Percentiles rank a stretch among this genome's conserved stretches.
These are phyloP conservation scores for Cephus sareptanus DNA, from an alignment of 2,888 invertebrate genomes.

Conservation along the genomic window DNA sequence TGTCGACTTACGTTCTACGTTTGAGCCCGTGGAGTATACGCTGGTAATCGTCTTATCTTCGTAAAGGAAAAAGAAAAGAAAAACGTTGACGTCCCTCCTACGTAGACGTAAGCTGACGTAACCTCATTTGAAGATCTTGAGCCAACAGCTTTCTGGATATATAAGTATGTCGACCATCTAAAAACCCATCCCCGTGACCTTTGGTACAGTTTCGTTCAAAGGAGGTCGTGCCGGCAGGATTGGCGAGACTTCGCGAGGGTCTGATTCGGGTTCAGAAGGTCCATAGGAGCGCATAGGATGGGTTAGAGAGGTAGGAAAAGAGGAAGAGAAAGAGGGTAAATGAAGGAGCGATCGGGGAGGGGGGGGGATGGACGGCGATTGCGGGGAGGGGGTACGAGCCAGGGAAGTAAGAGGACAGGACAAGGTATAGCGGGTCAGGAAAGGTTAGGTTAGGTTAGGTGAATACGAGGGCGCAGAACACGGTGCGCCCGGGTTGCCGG, in stretches of 20 bases:
- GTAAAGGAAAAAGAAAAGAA: neutral
- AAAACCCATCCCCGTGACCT: neutral
- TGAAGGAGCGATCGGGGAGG: neutral
- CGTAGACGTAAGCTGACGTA: neutral
- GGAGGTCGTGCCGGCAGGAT: neutral
- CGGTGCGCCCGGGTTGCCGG: neutral
- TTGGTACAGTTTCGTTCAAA: neutral
- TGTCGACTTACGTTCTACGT: neutral
- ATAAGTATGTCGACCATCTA: neutral
- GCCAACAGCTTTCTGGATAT: neutral
- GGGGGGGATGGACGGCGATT: neutral
- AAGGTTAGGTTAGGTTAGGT: neutral
- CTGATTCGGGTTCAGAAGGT: neutral
- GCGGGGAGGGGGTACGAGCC: neutral
- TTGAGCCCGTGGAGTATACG: neutral
- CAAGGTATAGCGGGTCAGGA: neutral
- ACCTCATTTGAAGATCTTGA: neutral
- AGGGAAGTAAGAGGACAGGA: neutral
- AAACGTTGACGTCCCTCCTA: too few species aligned
- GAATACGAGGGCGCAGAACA: neutral
- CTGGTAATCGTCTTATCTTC: neutral
- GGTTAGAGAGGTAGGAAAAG: neutral
- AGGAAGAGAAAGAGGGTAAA: neutral
- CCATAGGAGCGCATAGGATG: neutral
- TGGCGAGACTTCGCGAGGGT: slow-evolving; percentile 1